A percentile compares a stretch with the other conserved stretches of the same genome.
phyloP scores from a whole-genome alignment of 1,140 invertebrate genomes.

The Sarcophaga bullata region DNA sequence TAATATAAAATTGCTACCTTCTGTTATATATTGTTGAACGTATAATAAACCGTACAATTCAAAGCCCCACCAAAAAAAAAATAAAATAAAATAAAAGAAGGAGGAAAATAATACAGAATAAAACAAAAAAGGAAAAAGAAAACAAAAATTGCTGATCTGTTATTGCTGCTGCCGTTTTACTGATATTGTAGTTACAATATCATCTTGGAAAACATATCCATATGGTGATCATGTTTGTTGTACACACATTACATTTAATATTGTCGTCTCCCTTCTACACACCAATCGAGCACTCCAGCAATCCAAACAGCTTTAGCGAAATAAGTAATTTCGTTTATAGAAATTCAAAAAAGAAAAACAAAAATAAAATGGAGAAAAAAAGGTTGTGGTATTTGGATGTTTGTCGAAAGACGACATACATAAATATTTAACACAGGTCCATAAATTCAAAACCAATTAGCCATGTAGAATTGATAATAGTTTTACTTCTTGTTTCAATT shows the following conservation, averaged over 20 bases:
- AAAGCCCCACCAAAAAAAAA: not conserved
- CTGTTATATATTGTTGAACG: conserved; percentile 8
- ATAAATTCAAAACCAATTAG: conserved; percentile 65
- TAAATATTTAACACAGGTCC: conserved; percentile 65
- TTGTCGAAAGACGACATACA: conserved; percentile 42
- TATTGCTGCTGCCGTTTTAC: conserved; percentile 29
- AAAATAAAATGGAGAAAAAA: too few species aligned
- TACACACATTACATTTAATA: conserved; percentile 5
- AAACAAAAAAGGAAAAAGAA: not conserved
- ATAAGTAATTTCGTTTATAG: conserved; percentile 5
- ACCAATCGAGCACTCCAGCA: not conserved
- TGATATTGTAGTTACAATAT: conserved; percentile 35
- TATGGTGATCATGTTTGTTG: conserved; percentile 14
- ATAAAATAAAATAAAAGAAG: not conserved
- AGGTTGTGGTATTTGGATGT: conserved; percentile 1
- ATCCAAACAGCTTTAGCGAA: not conserved
- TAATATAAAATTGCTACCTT: not conserved
- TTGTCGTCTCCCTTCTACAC: not conserved
- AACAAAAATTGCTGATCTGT: conserved; percentile 28
- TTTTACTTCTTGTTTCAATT: conserved; percentile 43
- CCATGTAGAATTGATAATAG: conserved; percentile 64
- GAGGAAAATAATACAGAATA: not conserved
- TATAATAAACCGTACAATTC: conserved; percentile 13
- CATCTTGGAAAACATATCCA: conserved; percentile 12
- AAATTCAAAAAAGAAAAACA: not conserved